A percentile compares a stretch with the other conserved stretches of the same genome.
Conservation (phyloP, 2,113 vertebrate genomes). For the Ageneiosus marmoratus region DNA sequence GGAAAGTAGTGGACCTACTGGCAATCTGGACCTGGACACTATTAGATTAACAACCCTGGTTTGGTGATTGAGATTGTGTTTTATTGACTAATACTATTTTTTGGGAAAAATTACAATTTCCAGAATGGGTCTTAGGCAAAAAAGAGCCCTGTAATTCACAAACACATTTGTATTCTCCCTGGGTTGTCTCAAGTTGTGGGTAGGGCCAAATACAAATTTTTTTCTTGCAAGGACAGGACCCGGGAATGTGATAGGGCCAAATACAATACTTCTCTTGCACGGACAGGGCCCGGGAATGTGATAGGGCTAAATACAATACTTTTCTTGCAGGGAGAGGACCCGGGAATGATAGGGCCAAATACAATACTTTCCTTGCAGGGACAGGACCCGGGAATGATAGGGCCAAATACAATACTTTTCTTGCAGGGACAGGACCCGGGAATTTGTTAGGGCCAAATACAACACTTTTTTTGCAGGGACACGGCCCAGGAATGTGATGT, state of each 20-base stretch:
- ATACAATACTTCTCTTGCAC: too few species aligned
- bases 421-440: too few species aligned
- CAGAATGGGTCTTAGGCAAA: background rate
- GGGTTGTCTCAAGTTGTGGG: background rate
- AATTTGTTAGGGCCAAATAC: too few species aligned
- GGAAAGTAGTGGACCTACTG: slow-evolving; percentile 42
- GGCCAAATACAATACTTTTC: background rate
- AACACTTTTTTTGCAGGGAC: background rate
- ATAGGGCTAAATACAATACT: too few species aligned
- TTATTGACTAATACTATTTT: slow-evolving; percentile 7
- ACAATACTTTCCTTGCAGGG: background rate
- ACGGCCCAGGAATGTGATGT: background rate
- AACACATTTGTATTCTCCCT: background rate
- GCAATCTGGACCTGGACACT: slow-evolving; percentile 4
- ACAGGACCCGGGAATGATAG: too few species aligned
- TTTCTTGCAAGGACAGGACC: background rate
- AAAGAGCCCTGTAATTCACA: background rate
- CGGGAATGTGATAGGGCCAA: background rate
- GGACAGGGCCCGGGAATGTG: background rate
- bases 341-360: background rate
- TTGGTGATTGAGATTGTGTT: slow-evolving; percentile 18
- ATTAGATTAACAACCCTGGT: slow-evolving; percentile 4
- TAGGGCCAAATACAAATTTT: background rate
- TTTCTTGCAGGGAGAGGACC: background rate
- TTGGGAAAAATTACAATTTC: background rate